Conservation (phyloP, 2,113 vertebrate genomes). For the Cygnus atratus region DNA sequence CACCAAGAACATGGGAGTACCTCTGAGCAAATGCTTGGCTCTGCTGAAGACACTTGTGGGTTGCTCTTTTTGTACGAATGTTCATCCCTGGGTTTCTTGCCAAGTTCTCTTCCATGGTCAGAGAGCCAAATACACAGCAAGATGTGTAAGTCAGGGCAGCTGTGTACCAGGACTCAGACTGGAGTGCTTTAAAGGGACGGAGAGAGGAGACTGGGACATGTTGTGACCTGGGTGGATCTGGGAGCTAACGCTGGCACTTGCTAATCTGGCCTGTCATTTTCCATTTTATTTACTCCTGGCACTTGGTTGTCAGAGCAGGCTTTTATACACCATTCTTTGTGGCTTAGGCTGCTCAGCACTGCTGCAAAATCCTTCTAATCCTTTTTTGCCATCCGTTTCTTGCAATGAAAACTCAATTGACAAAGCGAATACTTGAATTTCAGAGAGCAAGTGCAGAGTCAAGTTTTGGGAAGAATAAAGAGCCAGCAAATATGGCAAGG, state of each 20-base stretch:
- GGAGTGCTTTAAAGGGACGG: not conserved
- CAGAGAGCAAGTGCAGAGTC: not conserved
- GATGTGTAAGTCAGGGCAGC: not conserved
- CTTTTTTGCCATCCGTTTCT: not conserved
- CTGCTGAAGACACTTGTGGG: not conserved
- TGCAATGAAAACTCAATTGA: not conserved
- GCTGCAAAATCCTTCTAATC: constrained; percentile 24
- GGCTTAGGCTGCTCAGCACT: not conserved
- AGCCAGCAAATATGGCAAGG: not conserved
- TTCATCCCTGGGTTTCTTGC: not conserved
- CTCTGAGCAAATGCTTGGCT: not conserved
- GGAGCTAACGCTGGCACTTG: not conserved
- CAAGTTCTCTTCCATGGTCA: not conserved
- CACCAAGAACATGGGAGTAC: not conserved
- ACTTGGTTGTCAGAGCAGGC: not conserved
- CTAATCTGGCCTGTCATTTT: constrained; percentile 10
- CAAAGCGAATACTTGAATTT: not conserved
- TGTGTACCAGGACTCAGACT: not conserved
- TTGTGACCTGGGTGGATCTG: not conserved
- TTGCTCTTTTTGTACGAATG: not conserved
- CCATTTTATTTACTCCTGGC: constrained; percentile 5
- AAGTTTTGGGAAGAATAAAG: not conserved
- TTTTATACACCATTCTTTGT: not conserved
- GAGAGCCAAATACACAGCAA: not conserved
- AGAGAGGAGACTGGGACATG: not conserved